A percentile compares a stretch with the other conserved stretches of the same genome.
These are phyloP conservation scores for Copsychus sechellarum DNA, from an alignment of 2,113 vertebrate species.

Conservation along the genomic window DNA sequence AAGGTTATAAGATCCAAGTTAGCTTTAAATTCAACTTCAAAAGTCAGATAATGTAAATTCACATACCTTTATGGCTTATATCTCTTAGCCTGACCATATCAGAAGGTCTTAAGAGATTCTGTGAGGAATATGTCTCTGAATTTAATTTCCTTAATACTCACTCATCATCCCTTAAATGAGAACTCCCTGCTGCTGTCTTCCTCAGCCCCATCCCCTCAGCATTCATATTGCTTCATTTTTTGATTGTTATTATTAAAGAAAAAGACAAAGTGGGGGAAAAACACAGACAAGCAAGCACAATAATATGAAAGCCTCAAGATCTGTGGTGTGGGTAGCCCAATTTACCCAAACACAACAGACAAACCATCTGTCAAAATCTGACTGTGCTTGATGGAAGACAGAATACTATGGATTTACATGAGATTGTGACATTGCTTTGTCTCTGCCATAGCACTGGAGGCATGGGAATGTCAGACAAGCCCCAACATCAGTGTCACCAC, in stretches of 20 bases:
- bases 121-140: not conserved
- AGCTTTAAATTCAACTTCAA: not conserved
- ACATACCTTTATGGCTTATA: not conserved
- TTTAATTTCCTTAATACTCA: not conserved
- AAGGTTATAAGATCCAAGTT: not conserved
- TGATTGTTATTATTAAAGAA: not conserved
- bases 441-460: not conserved
- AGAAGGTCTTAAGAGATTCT: not conserved
- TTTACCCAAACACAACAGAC: constrained; percentile 25
- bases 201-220: not conserved
- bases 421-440: not conserved
- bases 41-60: not conserved
- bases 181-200: not conserved
- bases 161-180: not conserved
- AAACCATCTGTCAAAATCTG: constrained; percentile 2
- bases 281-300: not conserved
- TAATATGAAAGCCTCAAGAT: not conserved
- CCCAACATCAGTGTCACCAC: not conserved
- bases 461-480: accelerated
- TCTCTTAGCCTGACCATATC: not conserved
- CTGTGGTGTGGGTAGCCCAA: not conserved
- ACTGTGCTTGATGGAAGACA: not conserved
- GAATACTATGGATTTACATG: not conserved
- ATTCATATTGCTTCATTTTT: not conserved
- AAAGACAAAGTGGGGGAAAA: not conserved